Evolutionary conservation across 2,888 invertebrate species (phyloP), one percentile per base, ranked within the genome.

Genomic region (Netelia fuscicornis): DNA sequence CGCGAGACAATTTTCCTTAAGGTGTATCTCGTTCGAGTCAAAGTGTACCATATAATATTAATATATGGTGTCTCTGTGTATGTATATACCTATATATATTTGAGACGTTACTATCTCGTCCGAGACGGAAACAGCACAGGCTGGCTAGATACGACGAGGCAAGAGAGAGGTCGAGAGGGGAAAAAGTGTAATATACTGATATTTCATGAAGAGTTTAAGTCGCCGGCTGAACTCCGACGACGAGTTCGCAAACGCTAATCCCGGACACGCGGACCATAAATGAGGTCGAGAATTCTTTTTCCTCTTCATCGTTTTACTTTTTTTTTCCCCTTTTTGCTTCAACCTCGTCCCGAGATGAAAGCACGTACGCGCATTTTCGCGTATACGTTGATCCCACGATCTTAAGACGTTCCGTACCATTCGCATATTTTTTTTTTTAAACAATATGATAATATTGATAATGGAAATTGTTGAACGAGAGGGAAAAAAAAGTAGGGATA

Each of bases 201-300:
- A 77, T 56, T 72, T 60, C 62, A 68, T 37, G 25, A 52, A 64
- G 48, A 74, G 71, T 44, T 30, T 77, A 77, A 80, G 72, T 67
- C 58, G 77, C 56, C 77, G 70, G 58, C 75, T 79, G 65, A 71
- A 81, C 74, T 75, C 78, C 54, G 78, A 65, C 75, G 75, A 71
- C 65, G 71, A 75, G 78, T 71, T 65, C 60, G 65, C 71, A 44
- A 68, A n/a, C 86, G 83, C 81, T 83, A 86, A 85, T 86, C 85
- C 78, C 83, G 67, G 71, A 77, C 78, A 68, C 81, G 62, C 68
- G 68, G 60, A 78, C 70, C 58, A 84, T 77, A 86, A 86, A 86
- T 78, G 86, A 86, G 86, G 86, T 83, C 81, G 83, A 81, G 83
- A 75, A 83, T 84, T 84, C 77, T 77, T 64, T 70, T 75, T 83